phyloP scores from a whole-genome alignment of 92 coral and sea anemone genomes.

The Porites rus region DNA sequence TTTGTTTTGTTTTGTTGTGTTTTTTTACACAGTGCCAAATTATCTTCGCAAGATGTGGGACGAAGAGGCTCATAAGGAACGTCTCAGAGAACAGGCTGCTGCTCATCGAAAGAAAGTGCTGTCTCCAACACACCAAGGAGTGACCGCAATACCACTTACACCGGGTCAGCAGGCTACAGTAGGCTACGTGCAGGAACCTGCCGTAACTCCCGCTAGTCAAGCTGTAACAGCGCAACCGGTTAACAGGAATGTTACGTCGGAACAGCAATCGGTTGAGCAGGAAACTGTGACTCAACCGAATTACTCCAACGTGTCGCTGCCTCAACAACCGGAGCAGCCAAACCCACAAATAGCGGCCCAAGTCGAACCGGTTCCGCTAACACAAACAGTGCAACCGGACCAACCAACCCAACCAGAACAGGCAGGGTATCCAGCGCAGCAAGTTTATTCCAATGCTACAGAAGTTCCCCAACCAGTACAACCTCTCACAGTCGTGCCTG shows the following conservation, averaged over 20 bases:
- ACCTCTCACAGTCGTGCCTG: conserved; percentile 13
- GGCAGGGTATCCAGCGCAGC: not conserved
- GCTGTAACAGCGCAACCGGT: conserved; percentile 11
- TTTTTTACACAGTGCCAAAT: conserved; percentile 6
- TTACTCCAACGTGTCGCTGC: conserved; percentile 16
- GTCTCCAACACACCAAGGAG: not conserved
- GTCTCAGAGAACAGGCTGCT: not conserved
- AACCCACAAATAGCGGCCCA: too few relatives aligned
- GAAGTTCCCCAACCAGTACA: not conserved
- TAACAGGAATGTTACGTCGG: not conserved
- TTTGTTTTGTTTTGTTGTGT: not conserved
- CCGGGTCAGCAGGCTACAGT: conserved; percentile 28
- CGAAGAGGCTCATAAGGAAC: not conserved
- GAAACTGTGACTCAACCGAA: conserved; percentile 5
- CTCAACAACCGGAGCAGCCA: conserved; percentile 1
- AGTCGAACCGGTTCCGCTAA: too few relatives aligned
- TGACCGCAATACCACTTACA: conserved; percentile 27
- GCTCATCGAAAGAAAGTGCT: conserved; percentile 8
- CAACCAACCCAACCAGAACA: conserved; percentile 6
- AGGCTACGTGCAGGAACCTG: conserved; percentile 1
- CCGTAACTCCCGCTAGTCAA: not conserved
- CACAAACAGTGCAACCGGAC: not conserved
- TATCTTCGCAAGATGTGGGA: conserved; percentile 22
- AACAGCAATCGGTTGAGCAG: not conserved
- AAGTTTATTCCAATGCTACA: not conserved